Evolutionary conservation across 2,113 vertebrate genomes (phyloP).

Genomic region (Ptilorrhoa leucosticta): DNA sequence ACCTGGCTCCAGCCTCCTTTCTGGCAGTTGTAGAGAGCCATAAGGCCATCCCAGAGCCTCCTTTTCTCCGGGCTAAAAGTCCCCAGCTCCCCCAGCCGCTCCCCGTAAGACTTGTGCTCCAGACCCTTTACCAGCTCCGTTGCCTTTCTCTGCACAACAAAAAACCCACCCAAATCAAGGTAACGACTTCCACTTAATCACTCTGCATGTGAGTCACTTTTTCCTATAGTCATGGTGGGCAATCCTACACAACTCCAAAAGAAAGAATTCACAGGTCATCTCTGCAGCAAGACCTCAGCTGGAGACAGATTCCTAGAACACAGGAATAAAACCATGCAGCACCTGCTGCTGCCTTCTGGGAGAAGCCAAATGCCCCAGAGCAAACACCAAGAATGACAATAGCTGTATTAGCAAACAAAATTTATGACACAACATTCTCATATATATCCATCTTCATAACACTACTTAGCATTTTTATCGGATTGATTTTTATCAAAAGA

Average conservation of each 20-base stretch:
- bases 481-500: not conserved
- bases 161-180: too few species aligned
- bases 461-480: accelerated
- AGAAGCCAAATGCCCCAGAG: not conserved
- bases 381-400: accelerated
- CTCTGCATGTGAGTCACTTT: accelerated
- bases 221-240: too few species aligned
- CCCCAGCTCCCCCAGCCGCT: not conserved
- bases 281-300: too few species aligned
- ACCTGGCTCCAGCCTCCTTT: not conserved
- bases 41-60: not conserved
- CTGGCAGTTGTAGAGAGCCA: accelerated
- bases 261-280: too few species aligned
- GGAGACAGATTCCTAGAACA: accelerated
- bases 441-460: not conserved
- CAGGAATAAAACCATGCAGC: accelerated
- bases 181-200: accelerated
- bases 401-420: not conserved
- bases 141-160: not conserved
- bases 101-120: accelerated
- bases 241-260: not conserved
- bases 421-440: not conserved
- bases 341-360: accelerated
- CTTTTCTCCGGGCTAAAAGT: not conserved
- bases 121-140: not conserved